These are phyloP conservation scores for Netelia inedita DNA, from an alignment of 2,888 invertebrate genomes.

Conservation along the genomic window DNA sequence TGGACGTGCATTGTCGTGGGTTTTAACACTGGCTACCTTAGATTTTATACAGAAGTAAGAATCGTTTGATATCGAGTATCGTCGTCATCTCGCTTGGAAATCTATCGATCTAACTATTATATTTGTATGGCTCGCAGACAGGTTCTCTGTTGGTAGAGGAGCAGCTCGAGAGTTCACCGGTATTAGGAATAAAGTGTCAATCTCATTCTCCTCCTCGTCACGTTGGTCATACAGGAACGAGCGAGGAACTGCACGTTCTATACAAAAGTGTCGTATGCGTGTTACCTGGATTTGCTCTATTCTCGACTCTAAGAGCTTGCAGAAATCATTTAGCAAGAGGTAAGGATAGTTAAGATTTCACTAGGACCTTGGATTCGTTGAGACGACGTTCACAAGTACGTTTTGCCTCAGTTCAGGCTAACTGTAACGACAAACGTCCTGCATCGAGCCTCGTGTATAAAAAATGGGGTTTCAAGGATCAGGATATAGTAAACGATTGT, in stretches of 20 bases:
- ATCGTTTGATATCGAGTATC: not conserved
- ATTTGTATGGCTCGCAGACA: constrained; percentile 84
- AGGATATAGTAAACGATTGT: constrained; percentile 91
- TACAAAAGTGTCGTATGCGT: constrained; percentile 91
- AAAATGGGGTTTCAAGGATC: constrained; percentile 95
- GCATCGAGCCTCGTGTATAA: constrained; percentile 90
- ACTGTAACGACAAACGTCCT: constrained; percentile 87
- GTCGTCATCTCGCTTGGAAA: not conserved
- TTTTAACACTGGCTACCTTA: constrained; percentile 93
- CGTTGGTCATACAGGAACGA: constrained; percentile 82
- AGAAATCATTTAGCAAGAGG: constrained; percentile 93
- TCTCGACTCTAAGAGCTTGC: constrained; percentile 92
- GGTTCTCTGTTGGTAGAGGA: constrained; percentile 93
- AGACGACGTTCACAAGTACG: not conserved
- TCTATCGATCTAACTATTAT: not conserved
- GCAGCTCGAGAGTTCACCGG: constrained; percentile 93
- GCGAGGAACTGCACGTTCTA: constrained; percentile 91
- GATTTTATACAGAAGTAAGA: constrained; percentile 93
- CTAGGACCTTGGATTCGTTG: constrained; percentile 22
- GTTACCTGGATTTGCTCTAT: constrained; percentile 91
- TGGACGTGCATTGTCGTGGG: constrained; percentile 97
- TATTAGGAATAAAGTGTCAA: constrained; percentile 92
- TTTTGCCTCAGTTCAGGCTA: constrained; percentile 88
- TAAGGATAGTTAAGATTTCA: constrained; percentile 79
- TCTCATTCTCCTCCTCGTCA: constrained; percentile 87